A percentile compares a stretch with the other conserved stretches of the same genome.
phyloP scores from a whole-genome alignment of 2,113 vertebrate genomes.

The Nycticryphes semicollaris region DNA sequence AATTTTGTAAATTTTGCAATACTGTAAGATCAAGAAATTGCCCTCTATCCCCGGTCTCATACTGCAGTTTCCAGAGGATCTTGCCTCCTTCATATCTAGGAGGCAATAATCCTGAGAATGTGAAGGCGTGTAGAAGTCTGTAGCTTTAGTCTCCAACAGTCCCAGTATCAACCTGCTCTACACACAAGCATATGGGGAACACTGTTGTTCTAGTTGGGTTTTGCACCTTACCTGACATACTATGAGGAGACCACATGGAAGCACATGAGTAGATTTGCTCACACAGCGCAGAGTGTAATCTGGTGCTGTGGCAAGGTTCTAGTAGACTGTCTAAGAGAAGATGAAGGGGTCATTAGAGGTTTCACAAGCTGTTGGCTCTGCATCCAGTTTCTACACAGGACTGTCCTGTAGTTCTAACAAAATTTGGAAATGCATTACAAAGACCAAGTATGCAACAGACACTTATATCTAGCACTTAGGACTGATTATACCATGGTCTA shows the following conservation, averaged over 20 bases:
- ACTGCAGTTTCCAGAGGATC: background rate
- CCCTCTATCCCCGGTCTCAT: background rate
- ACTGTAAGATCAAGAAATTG: background rate
- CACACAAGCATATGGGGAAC: background rate
- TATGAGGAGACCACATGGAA: background rate
- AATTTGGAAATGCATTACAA: background rate
- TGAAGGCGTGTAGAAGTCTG: background rate
- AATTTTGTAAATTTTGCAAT: background rate
- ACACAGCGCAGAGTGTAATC: background rate
- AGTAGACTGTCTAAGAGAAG: background rate
- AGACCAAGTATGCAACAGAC: background rate
- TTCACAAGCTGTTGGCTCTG: background rate
- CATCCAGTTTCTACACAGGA: background rate
- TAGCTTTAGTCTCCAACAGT: background rate
- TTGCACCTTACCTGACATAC: background rate
- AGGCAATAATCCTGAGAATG: background rate
- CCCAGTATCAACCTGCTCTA: background rate
- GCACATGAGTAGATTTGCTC: fast-evolving
- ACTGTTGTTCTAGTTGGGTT: background rate
- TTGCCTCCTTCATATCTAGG: background rate
- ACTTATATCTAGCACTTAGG: background rate
- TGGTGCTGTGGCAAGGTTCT: background rate
- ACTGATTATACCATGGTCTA: fast-evolving
- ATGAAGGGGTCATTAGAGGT: background rate
- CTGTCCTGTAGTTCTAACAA: background rate